Evolutionary conservation across 2,797 vertebrate genomes (phyloP).

Genomic region (Monodelphis domestica): DNA sequence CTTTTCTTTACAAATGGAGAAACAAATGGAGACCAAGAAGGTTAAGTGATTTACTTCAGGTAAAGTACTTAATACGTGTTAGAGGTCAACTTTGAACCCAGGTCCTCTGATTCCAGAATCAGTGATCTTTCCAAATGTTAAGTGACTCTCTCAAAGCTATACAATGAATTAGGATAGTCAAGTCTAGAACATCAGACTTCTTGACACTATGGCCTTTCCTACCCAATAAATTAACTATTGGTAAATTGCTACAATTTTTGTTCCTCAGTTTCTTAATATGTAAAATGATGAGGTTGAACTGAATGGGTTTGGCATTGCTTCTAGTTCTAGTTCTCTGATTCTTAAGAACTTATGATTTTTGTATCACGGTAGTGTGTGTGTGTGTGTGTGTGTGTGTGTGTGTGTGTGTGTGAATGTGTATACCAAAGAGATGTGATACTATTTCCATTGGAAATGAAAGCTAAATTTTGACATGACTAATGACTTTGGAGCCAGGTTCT

Average conservation of each 20-base stretch:
- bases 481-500: background rate
- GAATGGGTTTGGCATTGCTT: background rate
- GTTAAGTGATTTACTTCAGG: too few relatives aligned
- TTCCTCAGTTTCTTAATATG: background rate
- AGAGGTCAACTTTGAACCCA: background rate
- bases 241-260: background rate
- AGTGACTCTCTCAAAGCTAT: too few relatives aligned
- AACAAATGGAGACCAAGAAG: background rate
- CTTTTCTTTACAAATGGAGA: background rate
- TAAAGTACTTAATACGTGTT: fast-evolving
- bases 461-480: background rate
- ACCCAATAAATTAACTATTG: background rate
- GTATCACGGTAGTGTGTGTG: background rate
- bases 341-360: background rate
- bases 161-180: background rate
- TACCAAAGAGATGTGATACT: background rate
- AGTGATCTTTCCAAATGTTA: background rate
- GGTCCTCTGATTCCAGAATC: background rate
- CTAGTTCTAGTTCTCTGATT: background rate
- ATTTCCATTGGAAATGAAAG: slow-evolving; percentile 3
- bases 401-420: background rate
- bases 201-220: background rate
- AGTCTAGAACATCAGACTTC: background rate
- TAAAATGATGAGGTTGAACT: background rate
- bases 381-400: too few relatives aligned